Evolutionary conservation across 1,140 invertebrate genomes (phyloP), one percentile per base, ranked within the genome.

Genomic region (Drosophila arawakana): DNA sequence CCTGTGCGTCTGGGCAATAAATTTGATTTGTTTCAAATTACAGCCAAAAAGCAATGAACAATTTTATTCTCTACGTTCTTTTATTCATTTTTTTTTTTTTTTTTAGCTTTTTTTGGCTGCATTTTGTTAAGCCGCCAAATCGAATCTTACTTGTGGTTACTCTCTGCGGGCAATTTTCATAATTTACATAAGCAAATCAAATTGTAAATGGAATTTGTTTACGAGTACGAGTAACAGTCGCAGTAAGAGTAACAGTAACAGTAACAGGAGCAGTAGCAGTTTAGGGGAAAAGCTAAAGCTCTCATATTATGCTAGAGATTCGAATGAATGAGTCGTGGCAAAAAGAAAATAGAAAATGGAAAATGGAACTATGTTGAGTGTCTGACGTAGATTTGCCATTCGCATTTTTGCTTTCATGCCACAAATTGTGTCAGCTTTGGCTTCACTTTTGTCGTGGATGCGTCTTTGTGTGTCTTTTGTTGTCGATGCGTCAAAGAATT

Each of bases 11-110:
- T 86, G 80, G 84, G 84, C 73, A 89, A 88, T 84, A 88, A 88
- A 88, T 89, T 88, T 84, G 84, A 88, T 88, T 88, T 88, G 84
- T 88, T 88, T 88, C 84, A 84, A 88, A 89, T 86, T 86, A 86
- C 83, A 88, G 83, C 61, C 65, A 83, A 79, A 85, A 77, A 68
- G 78, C 80, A 79, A 79, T 79, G 78, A 76, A 83, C 68, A 83
- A 82, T 83, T 76, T 78, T 78, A 54, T 68, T 81, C 43, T 66
- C n/a, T 62, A 30, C 25, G 25, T 30, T 30, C 25, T 21, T 55
- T 13, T 8, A 10, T 37, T 47, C 35, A 54, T 39, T 41, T 41
- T 34, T n/a, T 9, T 52, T 39, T 41, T 41, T 34, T n/a, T 9
- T 52, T 10, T 44, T 49, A 5, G 13, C 18, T 3, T 68, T 59